These are phyloP conservation scores for Morphnarchus princeps DNA, from an alignment of 2,113 vertebrate species.

Conservation along the genomic window DNA sequence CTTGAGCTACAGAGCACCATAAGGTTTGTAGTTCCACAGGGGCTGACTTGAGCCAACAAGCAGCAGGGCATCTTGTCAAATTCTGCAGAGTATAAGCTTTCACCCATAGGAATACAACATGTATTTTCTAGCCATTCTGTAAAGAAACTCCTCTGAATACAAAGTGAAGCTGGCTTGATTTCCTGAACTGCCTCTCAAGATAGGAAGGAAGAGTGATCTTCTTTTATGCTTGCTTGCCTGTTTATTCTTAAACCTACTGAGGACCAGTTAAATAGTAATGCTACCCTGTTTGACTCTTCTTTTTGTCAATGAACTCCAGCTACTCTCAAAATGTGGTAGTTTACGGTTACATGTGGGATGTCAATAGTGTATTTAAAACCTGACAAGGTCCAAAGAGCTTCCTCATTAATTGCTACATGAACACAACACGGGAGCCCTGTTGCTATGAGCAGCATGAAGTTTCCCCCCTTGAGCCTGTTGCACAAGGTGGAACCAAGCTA, in stretches of 20 bases:
- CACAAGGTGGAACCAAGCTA: background rate
- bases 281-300: background rate
- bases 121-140: background rate
- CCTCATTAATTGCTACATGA: background rate
- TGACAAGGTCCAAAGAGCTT: background rate
- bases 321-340: background rate
- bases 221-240: background rate
- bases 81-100: background rate
- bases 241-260: constrained; percentile 1
- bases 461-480: background rate
- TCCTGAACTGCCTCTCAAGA: background rate
- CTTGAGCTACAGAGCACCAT: background rate
- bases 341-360: background rate
- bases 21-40: background rate
- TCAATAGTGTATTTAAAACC: background rate
- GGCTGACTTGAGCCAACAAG: background rate
- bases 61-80: background rate
- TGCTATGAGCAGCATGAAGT: background rate
- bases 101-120: background rate
- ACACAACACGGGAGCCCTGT: background rate
- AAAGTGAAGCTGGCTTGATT: background rate
- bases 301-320: background rate
- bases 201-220: background rate
- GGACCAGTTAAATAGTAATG: background rate
- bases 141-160: background rate